phyloP scores from a whole-genome alignment of 2,888 invertebrate genomes.

The Parnassius apollo region DNA sequence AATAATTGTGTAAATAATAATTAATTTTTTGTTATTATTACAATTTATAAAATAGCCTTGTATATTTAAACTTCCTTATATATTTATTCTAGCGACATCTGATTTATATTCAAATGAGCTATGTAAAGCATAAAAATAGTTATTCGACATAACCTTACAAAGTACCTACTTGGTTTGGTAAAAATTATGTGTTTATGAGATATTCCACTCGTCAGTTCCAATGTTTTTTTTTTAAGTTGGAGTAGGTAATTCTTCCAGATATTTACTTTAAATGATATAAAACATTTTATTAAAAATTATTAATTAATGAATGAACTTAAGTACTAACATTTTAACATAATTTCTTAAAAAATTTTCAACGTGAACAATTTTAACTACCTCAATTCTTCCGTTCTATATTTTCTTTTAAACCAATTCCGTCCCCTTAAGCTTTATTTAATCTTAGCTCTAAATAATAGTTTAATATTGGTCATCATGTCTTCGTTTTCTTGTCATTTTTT shows the following conservation, averaged over 20 bases:
- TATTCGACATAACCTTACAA: conserved; percentile 7
- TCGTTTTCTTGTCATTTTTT: no score
- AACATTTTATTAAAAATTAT: no score
- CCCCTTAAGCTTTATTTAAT: conserved; percentile 66
- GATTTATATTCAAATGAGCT: neutral
- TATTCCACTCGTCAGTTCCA: no score
- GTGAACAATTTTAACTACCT: conserved; percentile 50
- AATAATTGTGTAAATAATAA: neutral
- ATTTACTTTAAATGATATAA: no score
- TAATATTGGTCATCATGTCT: no score
- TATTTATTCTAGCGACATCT: neutral
- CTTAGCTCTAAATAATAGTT: conserved; percentile 31
- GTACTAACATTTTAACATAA: no score
- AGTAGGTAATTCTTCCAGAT: no score
- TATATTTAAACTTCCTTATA: neutral
- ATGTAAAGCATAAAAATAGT: neutral
- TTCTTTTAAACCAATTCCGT: conserved; percentile 46
- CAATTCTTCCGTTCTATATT: conserved; percentile 44
- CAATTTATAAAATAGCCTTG: neutral
- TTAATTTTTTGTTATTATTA: neutral
- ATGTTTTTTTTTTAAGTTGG: no score
- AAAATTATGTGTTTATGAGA: conserved; percentile 1
- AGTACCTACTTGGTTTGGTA: conserved; percentile 9
- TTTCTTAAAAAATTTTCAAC: no score
- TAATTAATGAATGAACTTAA: no score